phyloP scores from a whole-genome alignment of 2,888 invertebrate genomes.

The Tachystola acroxantha region DNA sequence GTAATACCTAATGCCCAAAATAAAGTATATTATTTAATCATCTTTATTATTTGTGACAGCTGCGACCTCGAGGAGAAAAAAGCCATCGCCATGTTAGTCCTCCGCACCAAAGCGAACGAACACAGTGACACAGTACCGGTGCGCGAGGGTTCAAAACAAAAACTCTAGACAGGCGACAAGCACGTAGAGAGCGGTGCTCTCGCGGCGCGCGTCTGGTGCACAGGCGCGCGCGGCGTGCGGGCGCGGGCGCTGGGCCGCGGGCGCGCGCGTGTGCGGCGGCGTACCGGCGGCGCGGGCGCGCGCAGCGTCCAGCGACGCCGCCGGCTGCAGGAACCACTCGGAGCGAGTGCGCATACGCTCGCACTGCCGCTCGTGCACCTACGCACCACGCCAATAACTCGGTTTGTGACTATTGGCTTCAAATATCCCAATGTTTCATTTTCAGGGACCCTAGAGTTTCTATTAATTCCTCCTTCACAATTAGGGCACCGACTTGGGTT shows the following conservation, averaged over 20 bases:
- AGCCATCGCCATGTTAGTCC: constrained; percentile 50
- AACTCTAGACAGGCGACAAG: constrained; percentile 78
- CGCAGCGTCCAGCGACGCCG: constrained; percentile 71
- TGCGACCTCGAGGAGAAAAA: constrained; percentile 31
- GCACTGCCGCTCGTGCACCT: constrained; percentile 97
- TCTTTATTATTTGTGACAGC: too few relatives aligned
- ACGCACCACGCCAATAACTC: constrained; percentile 43
- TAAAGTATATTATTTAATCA: too few relatives aligned
- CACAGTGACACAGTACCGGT: constrained; percentile 67
- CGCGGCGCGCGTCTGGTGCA: constrained; percentile 39
- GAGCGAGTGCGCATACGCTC: constrained; percentile 97
- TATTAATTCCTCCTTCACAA: too few relatives aligned
- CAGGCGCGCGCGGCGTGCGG: constrained; percentile 21
- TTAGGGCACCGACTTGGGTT: too few relatives aligned
- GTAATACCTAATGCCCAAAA: too few relatives aligned
- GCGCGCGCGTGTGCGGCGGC: constrained; percentile 31
- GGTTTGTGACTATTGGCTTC: too few relatives aligned
- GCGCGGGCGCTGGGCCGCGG: constrained; percentile 17
- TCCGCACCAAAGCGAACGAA: constrained; percentile 63
- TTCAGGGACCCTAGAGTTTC: too few relatives aligned
- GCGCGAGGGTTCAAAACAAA: constrained; percentile 67
- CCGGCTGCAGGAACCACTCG: constrained; percentile 95
- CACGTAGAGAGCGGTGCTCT: constrained; percentile 71
- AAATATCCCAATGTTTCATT: too few relatives aligned
- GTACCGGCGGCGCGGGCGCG: constrained; percentile 66